Evolutionary conservation across 2,797 vertebrate genomes (phyloP).

Genomic region (Rhyacichthys aspro): DNA sequence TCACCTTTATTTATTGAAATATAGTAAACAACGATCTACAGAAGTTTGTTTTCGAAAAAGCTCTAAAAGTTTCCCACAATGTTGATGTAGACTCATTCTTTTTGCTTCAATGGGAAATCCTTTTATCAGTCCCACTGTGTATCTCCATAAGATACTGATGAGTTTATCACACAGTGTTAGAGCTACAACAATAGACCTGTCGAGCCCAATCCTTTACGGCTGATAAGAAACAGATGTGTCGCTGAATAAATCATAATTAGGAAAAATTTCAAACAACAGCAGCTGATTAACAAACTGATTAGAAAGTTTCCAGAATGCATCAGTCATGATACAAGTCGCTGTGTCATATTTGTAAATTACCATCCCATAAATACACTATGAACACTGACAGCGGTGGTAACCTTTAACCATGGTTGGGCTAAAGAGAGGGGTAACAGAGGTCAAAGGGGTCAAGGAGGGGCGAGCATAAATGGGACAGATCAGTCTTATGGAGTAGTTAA

Average conservation of each 20-base stretch:
- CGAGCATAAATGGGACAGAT: no score
- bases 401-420: no score
- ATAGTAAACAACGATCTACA: no score
- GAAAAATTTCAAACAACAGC: conserved; percentile 11
- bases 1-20: no score
- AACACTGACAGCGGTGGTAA: no score
- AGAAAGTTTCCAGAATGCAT: conserved; percentile 3
- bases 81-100: not conserved
- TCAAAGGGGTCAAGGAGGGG: no score
- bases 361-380: not conserved
- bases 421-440: no score
- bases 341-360: not conserved
- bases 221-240: conserved; percentile 42
- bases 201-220: conserved; percentile 7
- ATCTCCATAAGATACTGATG: conserved; percentile 14
- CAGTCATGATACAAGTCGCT: conserved; percentile 23
- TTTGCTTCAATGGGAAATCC: conserved; percentile 8
- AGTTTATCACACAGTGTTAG: not conserved
- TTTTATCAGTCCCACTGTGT: conserved; percentile 7
- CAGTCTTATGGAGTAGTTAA: no score
- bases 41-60: not conserved
- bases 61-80: no score
- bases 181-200: conserved; percentile 14
- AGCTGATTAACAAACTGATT: conserved; percentile 27
- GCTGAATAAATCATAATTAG: conserved; percentile 28